Evolutionary conservation across 2,797 vertebrate genomes (phyloP).

Genomic region (Tadarida brasiliensis): DNA sequence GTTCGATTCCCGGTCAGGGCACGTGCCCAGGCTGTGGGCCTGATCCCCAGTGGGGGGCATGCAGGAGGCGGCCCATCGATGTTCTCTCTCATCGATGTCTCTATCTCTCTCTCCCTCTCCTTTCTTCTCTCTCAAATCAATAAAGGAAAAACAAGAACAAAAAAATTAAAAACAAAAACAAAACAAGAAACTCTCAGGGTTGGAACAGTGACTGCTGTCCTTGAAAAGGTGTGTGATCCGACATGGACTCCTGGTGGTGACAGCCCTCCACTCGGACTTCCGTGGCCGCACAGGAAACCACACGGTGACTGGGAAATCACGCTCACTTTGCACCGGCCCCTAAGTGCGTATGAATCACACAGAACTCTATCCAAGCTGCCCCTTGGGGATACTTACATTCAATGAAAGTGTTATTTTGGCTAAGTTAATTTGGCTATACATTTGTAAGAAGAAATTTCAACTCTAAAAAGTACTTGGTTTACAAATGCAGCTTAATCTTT

Average conservation of each 20-base stretch:
- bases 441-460: constrained; percentile 58
- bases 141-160: too few relatives aligned
- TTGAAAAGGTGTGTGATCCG: neutral
- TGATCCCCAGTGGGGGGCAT: too few relatives aligned
- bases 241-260: neutral
- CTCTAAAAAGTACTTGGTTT: constrained; percentile 71
- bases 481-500: constrained; percentile 61
- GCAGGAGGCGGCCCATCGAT: too few relatives aligned
- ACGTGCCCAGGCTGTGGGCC: too few relatives aligned
- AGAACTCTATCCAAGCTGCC: neutral
- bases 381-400: constrained; percentile 1
- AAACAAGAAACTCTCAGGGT: constrained; percentile 47
- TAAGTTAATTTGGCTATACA: neutral
- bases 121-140: too few relatives aligned
- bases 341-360: constrained; percentile 37
- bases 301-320: constrained; percentile 7
- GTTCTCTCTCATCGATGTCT: too few relatives aligned
- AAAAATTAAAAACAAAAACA: too few relatives aligned
- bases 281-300: neutral
- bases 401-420: constrained; percentile 61
- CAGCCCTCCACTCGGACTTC: neutral
- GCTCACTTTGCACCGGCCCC: constrained; percentile 19
- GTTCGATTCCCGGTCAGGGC: too few relatives aligned
- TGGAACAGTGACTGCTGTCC: constrained; percentile 1
- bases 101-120: too few relatives aligned